A percentile compares a stretch with the other conserved stretches of the same genome.
These are phyloP conservation scores for Vulpes vulpes DNA, from an alignment of 2,113 vertebrate genomes.

Conservation along the genomic window DNA sequence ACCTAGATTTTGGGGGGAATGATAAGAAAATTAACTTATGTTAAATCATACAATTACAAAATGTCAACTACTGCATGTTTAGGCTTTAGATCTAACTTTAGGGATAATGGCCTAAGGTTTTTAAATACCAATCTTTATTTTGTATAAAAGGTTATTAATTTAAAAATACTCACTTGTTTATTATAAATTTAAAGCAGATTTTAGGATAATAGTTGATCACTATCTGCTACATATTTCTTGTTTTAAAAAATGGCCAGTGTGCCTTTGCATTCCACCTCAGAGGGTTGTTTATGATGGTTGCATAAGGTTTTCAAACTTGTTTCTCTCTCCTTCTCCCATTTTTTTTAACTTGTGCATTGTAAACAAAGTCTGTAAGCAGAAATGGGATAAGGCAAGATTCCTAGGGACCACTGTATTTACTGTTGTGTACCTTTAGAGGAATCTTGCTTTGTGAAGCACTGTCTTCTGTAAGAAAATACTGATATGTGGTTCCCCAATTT, in stretches of 20 bases:
- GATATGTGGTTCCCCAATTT: neutral
- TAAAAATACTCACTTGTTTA: neutral
- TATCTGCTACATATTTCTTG: neutral
- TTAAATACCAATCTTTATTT: constrained; percentile 12
- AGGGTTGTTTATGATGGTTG: neutral
- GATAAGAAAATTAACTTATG: neutral
- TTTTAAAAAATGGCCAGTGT: neutral
- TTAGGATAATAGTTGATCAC: neutral
- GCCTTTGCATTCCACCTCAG: neutral
- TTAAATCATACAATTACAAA: constrained; percentile 1
- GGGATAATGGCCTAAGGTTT: neutral
- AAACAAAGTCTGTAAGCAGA: neutral
- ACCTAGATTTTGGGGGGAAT: neutral
- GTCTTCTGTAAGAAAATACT: neutral
- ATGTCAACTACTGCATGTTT: neutral
- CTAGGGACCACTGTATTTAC: neutral
- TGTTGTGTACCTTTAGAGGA: neutral
- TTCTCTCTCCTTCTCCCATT: neutral
- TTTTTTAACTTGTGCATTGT: neutral
- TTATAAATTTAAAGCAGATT: constrained; percentile 15
- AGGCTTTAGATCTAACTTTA: neutral
- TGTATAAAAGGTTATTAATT: neutral
- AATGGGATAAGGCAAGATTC: neutral
- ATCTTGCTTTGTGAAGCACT: neutral
- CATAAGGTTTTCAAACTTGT: neutral